These are phyloP conservation scores for Drosophila rhopaloa DNA, from an alignment of 1,140 invertebrate genomes.

Conservation along the genomic window DNA sequence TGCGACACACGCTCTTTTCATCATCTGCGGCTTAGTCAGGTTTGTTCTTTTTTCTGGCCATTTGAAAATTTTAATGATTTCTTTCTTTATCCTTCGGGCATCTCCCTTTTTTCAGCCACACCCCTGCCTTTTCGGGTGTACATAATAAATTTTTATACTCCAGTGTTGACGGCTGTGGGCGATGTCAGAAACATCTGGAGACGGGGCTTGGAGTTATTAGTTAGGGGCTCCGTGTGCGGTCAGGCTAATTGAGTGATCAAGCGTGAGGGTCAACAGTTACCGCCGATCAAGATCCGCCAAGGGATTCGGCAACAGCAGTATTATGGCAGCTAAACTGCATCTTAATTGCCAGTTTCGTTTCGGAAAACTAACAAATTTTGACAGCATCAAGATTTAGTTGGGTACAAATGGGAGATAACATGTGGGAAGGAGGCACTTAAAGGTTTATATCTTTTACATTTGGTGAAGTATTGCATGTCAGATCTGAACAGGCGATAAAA, in stretches of 20 bases:
- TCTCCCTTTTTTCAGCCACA: slow-evolving; percentile 42
- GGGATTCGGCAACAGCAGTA: slow-evolving; percentile 20
- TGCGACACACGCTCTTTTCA: slow-evolving; percentile 57
- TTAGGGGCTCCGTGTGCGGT: slow-evolving; percentile 45
- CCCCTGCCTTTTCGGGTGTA: slow-evolving; percentile 17
- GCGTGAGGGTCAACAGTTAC: slow-evolving; percentile 56
- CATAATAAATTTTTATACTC: slow-evolving; percentile 30
- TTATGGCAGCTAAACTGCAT: slow-evolving; percentile 27
- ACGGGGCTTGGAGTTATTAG: slow-evolving; percentile 20
- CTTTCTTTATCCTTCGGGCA: slow-evolving; percentile 29
- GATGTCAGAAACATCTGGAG: slow-evolving; percentile 49
- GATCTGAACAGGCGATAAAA: background rate
- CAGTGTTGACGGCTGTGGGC: slow-evolving; percentile 50
- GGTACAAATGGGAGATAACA: slow-evolving; percentile 10
- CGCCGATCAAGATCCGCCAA: slow-evolving; percentile 15
- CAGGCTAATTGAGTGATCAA: slow-evolving; percentile 63
- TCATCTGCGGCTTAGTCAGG: slow-evolving; percentile 53
- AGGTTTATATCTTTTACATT: background rate
- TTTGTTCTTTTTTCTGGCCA: slow-evolving; percentile 34
- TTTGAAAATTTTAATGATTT: slow-evolving; percentile 43
- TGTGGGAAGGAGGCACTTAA: background rate
- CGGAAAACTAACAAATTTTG: slow-evolving; percentile 52
- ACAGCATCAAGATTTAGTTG: slow-evolving; percentile 51
- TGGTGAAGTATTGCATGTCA: background rate
- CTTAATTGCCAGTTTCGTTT: slow-evolving; percentile 45